Evolutionary conservation across 2,888 invertebrate species (phyloP).

Genomic region (Hypsopygia costalis): DNA sequence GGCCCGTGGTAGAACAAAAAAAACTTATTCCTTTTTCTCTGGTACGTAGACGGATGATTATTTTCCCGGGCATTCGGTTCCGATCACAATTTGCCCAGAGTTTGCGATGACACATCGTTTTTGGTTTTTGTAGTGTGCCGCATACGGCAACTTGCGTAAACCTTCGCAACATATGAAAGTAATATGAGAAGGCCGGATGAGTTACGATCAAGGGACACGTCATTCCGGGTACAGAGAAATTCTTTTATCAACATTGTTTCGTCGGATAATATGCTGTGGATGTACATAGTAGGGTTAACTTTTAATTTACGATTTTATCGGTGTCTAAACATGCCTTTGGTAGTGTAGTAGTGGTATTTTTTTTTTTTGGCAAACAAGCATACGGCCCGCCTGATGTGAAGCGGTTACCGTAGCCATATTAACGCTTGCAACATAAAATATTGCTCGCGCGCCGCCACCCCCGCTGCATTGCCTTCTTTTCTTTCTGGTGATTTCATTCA

Average conservation of each 20-base stretch:
- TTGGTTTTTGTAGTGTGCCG: constrained; percentile 34
- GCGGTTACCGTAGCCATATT: no score
- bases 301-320: constrained; percentile 29
- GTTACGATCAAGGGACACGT: constrained; percentile 56
- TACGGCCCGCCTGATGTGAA: no score
- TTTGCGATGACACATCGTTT: constrained; percentile 35
- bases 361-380: no score
- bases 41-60: no score
- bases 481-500: no score
- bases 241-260: constrained; percentile 58
- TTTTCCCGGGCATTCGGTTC: not conserved
- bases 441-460: no score
- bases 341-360: no score
- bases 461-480: no score
- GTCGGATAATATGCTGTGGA: constrained; percentile 33
- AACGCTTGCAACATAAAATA: no score
- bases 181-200: constrained; percentile 49
- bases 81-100: not conserved
- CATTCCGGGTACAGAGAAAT: constrained; percentile 47
- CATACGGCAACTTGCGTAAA: constrained; percentile 33
- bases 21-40: no score
- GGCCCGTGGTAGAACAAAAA: no score
- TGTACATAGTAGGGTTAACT: constrained; percentile 20
- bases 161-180: constrained; percentile 41
- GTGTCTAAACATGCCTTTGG: constrained; percentile 4